Evolutionary conservation across 2,888 invertebrate genomes (phyloP).

Genomic region (Zaprionus lineosus): DNA sequence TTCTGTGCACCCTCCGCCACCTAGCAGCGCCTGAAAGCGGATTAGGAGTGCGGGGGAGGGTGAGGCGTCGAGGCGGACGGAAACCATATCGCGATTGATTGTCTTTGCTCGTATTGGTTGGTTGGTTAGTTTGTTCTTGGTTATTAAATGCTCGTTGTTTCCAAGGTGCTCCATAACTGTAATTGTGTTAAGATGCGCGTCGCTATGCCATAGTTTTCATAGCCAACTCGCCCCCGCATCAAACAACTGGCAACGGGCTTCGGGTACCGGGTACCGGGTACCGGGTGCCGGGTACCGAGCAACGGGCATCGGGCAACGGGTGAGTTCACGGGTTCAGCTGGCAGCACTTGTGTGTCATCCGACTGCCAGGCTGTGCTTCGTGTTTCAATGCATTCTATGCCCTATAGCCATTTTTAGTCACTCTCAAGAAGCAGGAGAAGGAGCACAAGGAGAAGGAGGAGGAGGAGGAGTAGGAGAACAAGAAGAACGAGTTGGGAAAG

Average conservation of each 20-base stretch:
- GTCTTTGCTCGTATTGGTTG: slow-evolving; percentile 37
- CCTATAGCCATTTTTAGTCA: slow-evolving; percentile 61
- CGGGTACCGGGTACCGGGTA: slow-evolving; percentile 43
- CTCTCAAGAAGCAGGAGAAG: slow-evolving; percentile 23
- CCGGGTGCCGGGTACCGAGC: too few species aligned
- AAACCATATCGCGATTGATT: slow-evolving; percentile 44
- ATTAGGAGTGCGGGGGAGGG: neutral
- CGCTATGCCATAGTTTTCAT: slow-evolving; percentile 37
- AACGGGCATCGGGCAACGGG: slow-evolving; percentile 29
- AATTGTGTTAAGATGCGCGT: slow-evolving; percentile 59
- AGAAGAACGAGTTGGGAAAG: slow-evolving; percentile 33
- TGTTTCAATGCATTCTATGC: slow-evolving; percentile 61
- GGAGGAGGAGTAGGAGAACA: slow-evolving; percentile 46
- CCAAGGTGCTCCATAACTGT: slow-evolving; percentile 1
- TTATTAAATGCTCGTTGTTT: slow-evolving; percentile 37
- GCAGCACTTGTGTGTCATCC: slow-evolving; percentile 75
- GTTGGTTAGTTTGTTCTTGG: neutral
- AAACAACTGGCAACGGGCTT: slow-evolving; percentile 3
- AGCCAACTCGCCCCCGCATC: slow-evolving; percentile 31
- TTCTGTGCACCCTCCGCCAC: slow-evolving; percentile 44
- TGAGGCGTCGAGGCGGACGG: neutral
- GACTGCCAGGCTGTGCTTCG: slow-evolving; percentile 1
- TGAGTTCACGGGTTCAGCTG: slow-evolving; percentile 72
- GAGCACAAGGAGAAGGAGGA: neutral
- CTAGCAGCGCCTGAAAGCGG: neutral